Evolutionary conservation across 2,797 vertebrate species (phyloP).

Genomic region (Alca torda): DNA sequence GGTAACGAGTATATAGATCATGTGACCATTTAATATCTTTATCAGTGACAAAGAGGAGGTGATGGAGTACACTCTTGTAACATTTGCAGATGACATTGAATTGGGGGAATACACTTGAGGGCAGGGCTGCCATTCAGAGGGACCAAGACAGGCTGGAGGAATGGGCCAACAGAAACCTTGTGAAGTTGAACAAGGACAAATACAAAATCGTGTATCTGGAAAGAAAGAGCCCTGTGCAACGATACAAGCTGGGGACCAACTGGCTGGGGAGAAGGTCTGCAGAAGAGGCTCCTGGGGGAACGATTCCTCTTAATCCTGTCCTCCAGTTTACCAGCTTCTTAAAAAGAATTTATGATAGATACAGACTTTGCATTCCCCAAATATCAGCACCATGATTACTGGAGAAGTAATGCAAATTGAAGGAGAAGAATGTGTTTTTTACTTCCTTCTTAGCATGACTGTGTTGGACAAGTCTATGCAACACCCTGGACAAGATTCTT

Average conservation of each 20-base stretch:
- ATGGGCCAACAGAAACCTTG: neutral
- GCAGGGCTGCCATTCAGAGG: neutral
- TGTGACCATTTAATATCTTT: neutral
- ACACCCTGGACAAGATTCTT: neutral
- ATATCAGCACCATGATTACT: neutral
- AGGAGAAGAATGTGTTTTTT: neutral
- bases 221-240: neutral
- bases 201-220: neutral
- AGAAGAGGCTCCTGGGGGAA: neutral
- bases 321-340: neutral
- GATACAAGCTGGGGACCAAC: neutral
- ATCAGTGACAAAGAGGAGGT: neutral
- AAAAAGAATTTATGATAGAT: neutral
- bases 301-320: neutral
- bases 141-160: neutral
- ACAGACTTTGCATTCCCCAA: neutral
- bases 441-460: neutral
- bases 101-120: neutral
- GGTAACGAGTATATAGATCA: neutral
- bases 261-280: neutral
- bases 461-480: neutral
- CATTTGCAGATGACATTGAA: neutral
- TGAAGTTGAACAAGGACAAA: neutral
- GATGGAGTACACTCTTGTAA: neutral
- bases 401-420: neutral